Percentiles rank a stretch among this genome's conserved stretches.
phyloP scores from a whole-genome alignment of 2,888 invertebrate genomes.

The Xestia c-nigrum region DNA sequence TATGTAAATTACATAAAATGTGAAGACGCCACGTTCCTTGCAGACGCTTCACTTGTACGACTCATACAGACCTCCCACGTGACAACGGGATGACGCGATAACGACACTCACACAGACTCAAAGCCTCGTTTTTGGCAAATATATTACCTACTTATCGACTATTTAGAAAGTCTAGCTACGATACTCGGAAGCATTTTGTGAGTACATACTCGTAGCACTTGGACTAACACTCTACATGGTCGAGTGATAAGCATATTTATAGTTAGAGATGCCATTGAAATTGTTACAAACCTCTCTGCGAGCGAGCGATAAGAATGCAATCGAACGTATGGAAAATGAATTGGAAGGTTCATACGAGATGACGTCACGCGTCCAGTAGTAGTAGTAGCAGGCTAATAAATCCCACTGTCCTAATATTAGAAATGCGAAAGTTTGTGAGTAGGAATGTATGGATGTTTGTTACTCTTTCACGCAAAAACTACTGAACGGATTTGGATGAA shows the following conservation, averaged over 20 bases:
- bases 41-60: background rate
- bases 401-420: too few species aligned
- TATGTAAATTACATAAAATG: too few species aligned
- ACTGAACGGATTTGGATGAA: too few species aligned
- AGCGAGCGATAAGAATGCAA: conserved; percentile 59
- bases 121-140: conserved; percentile 32
- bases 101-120: background rate
- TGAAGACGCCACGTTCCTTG: background rate
- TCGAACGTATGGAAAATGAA: conserved; percentile 60
- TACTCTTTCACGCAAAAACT: too few species aligned
- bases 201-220: conserved; percentile 30
- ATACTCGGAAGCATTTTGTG: conserved; percentile 30
- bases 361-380: conserved; percentile 23
- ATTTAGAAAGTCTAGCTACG: conserved; percentile 54
- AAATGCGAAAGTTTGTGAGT: too few species aligned
- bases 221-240: conserved; percentile 25
- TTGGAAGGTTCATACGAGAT: conserved; percentile 44
- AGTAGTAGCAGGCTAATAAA: background rate
- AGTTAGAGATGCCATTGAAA: conserved; percentile 63
- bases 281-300: conserved; percentile 45
- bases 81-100: background rate
- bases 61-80: conserved; percentile 11
- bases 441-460: too few species aligned
- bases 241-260: conserved; percentile 66
- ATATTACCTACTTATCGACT: conserved; percentile 40